Conservation (phyloP, 2,888 invertebrate species). For the Hetaerina titia region DNA sequence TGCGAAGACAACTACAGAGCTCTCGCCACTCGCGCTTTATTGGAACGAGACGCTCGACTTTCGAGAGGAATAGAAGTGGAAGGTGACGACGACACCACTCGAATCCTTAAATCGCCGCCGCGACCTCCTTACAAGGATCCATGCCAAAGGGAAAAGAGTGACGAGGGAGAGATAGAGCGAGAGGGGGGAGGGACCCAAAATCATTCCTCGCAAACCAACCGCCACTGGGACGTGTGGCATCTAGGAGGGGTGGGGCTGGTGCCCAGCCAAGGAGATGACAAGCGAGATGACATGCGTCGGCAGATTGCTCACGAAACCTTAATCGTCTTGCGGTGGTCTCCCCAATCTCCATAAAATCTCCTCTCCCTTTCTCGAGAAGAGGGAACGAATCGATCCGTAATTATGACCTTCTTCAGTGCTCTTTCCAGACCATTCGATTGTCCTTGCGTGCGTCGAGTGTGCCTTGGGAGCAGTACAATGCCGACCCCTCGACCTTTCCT, state of each 20-base stretch:
- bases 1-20: neutral
- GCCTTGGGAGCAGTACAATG: conserved; percentile 7
- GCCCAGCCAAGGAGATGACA: neutral
- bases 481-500: neutral
- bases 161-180: neutral
- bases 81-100: neutral
- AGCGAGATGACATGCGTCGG: neutral
- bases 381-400: conserved; percentile 2
- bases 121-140: neutral
- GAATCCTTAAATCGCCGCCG: conserved; percentile 1
- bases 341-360: neutral
- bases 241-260: neutral
- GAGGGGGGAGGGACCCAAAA: neutral
- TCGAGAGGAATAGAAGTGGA: neutral
- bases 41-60: neutral
- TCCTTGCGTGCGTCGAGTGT: neutral
- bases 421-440: too few species aligned
- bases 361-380: neutral
- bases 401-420: neutral
- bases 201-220: neutral
- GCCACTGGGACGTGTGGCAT: neutral
- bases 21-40: neutral
- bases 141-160: neutral
- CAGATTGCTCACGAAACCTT: neutral
- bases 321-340: neutral